Evolutionary conservation across 2,888 invertebrate species (phyloP).

Genomic region (Hermodice carunculata): DNA sequence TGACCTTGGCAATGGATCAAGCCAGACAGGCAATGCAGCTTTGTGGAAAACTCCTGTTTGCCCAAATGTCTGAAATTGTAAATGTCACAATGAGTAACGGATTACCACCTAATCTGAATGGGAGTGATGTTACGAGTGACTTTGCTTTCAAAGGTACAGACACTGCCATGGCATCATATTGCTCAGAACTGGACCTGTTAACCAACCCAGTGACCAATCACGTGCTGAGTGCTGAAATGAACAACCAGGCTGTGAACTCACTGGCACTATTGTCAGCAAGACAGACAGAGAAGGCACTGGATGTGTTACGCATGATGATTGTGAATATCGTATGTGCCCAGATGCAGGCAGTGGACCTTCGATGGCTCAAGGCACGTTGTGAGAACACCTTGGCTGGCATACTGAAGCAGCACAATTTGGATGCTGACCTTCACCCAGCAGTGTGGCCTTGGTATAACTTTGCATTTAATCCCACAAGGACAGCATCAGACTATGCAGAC

Average conservation of each 20-base stretch:
- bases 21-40: conserved; percentile 45
- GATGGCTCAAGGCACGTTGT: conserved; percentile 32
- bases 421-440: not conserved
- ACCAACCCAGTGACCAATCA: conserved; percentile 48
- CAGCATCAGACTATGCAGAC: too few relatives aligned
- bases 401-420: not conserved
- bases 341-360: conserved; percentile 43
- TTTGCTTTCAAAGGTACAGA: conserved; percentile 53
- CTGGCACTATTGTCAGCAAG: conserved; percentile 45
- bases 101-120: conserved; percentile 49
- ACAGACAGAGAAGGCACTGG: conserved; percentile 29
- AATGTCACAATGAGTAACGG: conserved; percentile 43
- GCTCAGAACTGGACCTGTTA: conserved; percentile 47
- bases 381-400: not conserved
- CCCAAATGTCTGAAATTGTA: conserved; percentile 48
- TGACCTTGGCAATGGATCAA: conserved; percentile 48
- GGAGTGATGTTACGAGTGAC: conserved; percentile 41
- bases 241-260: conserved; percentile 53
- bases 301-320: conserved; percentile 48
- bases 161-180: conserved; percentile 48
- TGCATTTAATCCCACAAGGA: too few relatives aligned
- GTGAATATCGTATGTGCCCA: conserved; percentile 36
- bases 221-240: conserved; percentile 48
- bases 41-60: conserved; percentile 50
- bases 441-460: conserved; percentile 6